These are phyloP conservation scores for Apus apus DNA, from an alignment of 2,113 vertebrate species.

Conservation along the genomic window DNA sequence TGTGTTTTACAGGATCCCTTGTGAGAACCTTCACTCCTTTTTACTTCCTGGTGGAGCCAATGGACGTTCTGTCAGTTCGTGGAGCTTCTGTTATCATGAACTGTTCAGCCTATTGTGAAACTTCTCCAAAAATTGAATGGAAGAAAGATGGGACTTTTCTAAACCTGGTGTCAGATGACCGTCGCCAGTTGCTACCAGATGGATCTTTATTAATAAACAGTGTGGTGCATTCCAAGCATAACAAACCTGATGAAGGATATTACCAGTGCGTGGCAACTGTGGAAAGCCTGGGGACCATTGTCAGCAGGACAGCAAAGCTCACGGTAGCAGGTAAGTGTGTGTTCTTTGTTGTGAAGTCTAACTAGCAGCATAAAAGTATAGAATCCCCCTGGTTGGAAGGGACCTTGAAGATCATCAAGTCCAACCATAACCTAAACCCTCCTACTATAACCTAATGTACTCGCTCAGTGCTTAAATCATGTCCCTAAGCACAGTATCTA, in stretches of 20 bases:
- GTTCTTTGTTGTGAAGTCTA: background rate
- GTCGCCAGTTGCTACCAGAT: constrained; percentile 87
- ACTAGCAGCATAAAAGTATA: too few species aligned
- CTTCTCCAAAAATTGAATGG: constrained; percentile 87
- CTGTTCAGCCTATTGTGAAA: constrained; percentile 88
- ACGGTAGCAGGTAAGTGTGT: constrained; percentile 85
- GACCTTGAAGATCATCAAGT: too few species aligned
- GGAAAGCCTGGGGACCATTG: constrained; percentile 92
- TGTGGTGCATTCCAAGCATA: constrained; percentile 96
- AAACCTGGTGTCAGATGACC: constrained; percentile 88
- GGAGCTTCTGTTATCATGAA: constrained; percentile 87
- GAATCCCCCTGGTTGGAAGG: too few species aligned
- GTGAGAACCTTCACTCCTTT: constrained; percentile 90
- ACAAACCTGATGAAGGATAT: constrained; percentile 94
- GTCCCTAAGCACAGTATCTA: too few species aligned
- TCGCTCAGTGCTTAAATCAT: too few species aligned
- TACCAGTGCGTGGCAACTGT: constrained; percentile 96
- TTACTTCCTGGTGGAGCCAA: constrained; percentile 91
- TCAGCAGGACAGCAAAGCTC: constrained; percentile 91
- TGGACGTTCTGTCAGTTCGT: constrained; percentile 83
- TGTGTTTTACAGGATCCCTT: constrained; percentile 74
- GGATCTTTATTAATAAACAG: constrained; percentile 88
- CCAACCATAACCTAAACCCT: too few species aligned
- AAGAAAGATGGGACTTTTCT: constrained; percentile 95
- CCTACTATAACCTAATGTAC: too few species aligned